Evolutionary conservation across 2,888 invertebrate genomes (phyloP).

Genomic region (Sclerodermus sp.): DNA sequence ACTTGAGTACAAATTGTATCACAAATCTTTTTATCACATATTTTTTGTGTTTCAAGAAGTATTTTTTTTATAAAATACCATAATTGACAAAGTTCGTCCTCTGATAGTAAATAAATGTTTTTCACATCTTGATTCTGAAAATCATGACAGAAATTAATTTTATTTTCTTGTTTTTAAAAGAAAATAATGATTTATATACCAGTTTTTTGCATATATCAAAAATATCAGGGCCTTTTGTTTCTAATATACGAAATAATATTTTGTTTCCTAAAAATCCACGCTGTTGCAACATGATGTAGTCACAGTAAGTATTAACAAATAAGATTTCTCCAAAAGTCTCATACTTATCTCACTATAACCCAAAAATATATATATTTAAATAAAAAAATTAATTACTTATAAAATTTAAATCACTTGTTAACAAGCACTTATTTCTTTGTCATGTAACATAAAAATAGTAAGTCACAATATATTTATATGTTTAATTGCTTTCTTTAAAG

Average conservation of each 20-base stretch:
- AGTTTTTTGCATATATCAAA: conserved; percentile 22
- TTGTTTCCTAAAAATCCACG: conserved; percentile 4
- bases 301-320: too few species aligned
- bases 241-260: conserved; percentile 20
- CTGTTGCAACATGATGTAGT: conserved; percentile 10
- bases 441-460: too few species aligned
- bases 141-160: neutral
- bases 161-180: neutral
- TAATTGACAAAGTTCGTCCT: conserved; percentile 24
- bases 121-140: conserved; percentile 18
- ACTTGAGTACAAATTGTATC: neutral
- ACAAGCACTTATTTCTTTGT: too few species aligned
- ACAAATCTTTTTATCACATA: neutral
- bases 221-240: conserved; percentile 9
- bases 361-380: too few species aligned
- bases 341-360: too few species aligned
- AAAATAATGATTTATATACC: conserved; percentile 15
- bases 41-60: conserved; percentile 16
- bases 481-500: too few species aligned
- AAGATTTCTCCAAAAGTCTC: too few species aligned
- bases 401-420: too few species aligned
- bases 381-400: too few species aligned
- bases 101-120: conserved; percentile 17
- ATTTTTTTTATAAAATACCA: conserved; percentile 20
- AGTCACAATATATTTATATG: too few species aligned